Evolutionary conservation across 2,888 invertebrate species (phyloP), one percentile per base, ranked within the genome.

Genomic region (Notodonta ziczac): DNA sequence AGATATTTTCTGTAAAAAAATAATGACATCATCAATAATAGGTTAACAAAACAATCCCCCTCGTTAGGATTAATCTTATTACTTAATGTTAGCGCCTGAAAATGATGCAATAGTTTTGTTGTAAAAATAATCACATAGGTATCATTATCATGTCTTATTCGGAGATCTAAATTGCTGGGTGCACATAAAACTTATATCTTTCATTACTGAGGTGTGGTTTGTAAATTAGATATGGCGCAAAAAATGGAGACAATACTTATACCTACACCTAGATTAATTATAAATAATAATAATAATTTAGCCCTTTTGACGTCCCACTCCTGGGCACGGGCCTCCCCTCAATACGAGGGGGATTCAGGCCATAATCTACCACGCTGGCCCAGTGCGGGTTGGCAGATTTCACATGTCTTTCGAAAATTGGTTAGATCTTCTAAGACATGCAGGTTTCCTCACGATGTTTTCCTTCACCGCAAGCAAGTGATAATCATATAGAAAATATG

Each of bases 91-190:
- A 52, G 52, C 35, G 16, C 52, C 32, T 32, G 52, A 52, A 52
- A 52, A 24, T 35, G 10, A 52, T 32, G 35, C 51, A 51, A 32
- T 52, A 24, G 10, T 52, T 52, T 35, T 35, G 40, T 40, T 55
- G 10, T 14, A 55, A 55, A 54, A 55, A 55, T 40, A 55, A 55
- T 40, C 40, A 14, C 10, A n/a, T 40, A 40, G 55, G 24, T 32
- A 52, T 40, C 55, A 55, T 55, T 56, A 56, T 6, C 42, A 24
- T 44, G 56, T 55, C 55, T 55, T 39, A 13, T 40, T 4, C 44
- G 16, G 39, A 16, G 44, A 13, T 24, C 16, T 13, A 56, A 56
- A 56, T 56, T 44, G 24, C 44, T 56, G 44, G 56, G 16, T 56
- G 56, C 12, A 24, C 42, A 32, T 54, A 8, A 14, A 54, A 14